Conservation (phyloP, 2,113 vertebrate genomes). For the Smithornis capensis region DNA sequence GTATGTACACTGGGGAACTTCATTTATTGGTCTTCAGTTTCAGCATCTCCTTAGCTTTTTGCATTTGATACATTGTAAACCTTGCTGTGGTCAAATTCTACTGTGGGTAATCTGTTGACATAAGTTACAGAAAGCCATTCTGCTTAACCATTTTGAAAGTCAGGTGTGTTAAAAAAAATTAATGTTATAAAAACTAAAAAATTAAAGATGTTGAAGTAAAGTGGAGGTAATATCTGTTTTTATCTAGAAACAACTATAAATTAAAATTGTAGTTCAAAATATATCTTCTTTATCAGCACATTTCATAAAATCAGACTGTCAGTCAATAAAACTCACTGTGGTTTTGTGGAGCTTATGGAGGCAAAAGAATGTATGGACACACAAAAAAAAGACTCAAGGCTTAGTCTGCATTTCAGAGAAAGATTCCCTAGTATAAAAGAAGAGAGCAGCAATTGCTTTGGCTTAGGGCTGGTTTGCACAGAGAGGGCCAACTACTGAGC, state of each 20-base stretch:
- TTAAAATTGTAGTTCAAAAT: not conserved
- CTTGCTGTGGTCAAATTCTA: not conserved
- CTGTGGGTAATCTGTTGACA: not conserved
- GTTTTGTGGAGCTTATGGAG: not conserved
- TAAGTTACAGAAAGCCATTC: not conserved
- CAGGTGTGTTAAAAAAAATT: not conserved
- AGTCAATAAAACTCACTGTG: not conserved
- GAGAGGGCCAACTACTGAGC: not conserved
- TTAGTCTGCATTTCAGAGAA: not conserved
- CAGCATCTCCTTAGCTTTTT: not conserved
- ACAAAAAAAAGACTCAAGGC: not conserved
- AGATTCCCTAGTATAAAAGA: not conserved
- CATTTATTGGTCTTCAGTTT: not conserved
- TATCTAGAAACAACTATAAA: not conserved
- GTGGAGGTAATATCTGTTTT: not conserved
- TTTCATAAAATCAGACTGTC: not conserved
- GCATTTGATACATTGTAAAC: not conserved
- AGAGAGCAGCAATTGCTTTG: not conserved
- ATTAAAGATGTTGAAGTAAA: not conserved
- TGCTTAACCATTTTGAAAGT: not conserved
- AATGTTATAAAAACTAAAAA: not conserved
- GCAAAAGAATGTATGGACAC: not conserved
- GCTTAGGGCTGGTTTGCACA: not conserved
- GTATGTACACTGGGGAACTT: not conserved
- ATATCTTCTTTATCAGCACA: not conserved